Evolutionary conservation across 2,113 vertebrate genomes (phyloP), one percentile per base, ranked within the genome.

Genomic region (Clupea harengus): DNA sequence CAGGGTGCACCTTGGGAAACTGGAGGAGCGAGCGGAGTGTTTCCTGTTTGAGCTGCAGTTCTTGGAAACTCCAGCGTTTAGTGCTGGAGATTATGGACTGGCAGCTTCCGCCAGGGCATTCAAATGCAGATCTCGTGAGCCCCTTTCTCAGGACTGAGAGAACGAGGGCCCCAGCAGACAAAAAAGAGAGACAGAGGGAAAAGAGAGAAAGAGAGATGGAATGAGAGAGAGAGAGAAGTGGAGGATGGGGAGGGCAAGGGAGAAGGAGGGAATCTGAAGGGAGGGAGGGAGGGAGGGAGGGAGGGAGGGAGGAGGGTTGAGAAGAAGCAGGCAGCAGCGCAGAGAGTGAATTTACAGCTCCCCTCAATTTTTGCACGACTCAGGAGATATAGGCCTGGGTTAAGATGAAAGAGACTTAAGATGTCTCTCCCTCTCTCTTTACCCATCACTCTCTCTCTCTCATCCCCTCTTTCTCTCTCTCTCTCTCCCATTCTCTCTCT

Each of bases 331-430:
- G 54, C 54, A 45, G 45, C 45, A 82, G 78, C 20, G 2, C 45
- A 78, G 32, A 64, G 64, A 75, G 85, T 88, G 82, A 82, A 60
- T 92, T 91, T 89, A 84, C 85, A 87, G 57, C 81, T 82, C 45
- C 90, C 92, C 91, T 93, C 89, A 89, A 93, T 90, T 93, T 87
- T 84, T 92, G 90, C 91, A 92, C 92, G 92, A 92, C 93, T 94
- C 92, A 91, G 92, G 92, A 94, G 93, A 93, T 93, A 93, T 92
- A 89, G 92, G 91, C 91, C 92, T 92, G 91, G 88, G 94, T 92
- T 92, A 94, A 94, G 93, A 95, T 95, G 93, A 95, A 95, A 95
- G 91, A 89, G 92, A 93, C 92, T 94, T 92, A 93, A 93, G 91
- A 93, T 92, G 87, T 92, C 92, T 93, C 89, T 90, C 88, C 91